Evolutionary conservation across 53 echinoderm and acorn worm genomes (phyloP).

Genomic region (Paracentrotus lividus): DNA sequence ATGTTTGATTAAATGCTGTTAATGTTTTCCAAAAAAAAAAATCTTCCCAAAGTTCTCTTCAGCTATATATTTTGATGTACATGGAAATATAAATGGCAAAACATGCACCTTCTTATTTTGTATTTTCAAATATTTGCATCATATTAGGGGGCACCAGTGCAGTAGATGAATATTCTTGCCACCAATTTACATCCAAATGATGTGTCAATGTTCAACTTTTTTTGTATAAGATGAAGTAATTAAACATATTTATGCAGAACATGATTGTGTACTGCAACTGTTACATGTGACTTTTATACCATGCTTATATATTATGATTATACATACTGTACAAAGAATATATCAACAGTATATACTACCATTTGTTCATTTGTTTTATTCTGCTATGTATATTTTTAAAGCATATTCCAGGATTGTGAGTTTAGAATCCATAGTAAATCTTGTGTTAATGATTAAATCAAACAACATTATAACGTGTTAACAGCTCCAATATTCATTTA

Average conservation of each 20-base stretch:
- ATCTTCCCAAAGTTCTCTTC: not conserved
- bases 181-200: not conserved
- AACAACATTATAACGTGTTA: not conserved
- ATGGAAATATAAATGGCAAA: not conserved
- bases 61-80: not conserved
- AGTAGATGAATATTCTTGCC: not conserved
- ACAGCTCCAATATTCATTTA: not conserved
- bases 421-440: not conserved
- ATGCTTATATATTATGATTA: conserved; percentile 30
- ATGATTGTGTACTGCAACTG: not conserved
- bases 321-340: conserved; percentile 55
- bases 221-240: not conserved
- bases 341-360: conserved; percentile 29
- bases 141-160: not conserved
- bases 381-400: not conserved
- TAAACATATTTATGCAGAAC: conserved; percentile 19
- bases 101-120: not conserved
- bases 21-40: not conserved
- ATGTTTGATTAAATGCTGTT: no score
- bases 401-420: not conserved
- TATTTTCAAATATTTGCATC: not conserved
- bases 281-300: conserved; percentile 39
- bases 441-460: not conserved
- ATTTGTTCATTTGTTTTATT: not conserved
- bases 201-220: not conserved